These are phyloP conservation scores for Cerceris rybyensis DNA, from an alignment of 2,888 invertebrate genomes.

Conservation along the genomic window DNA sequence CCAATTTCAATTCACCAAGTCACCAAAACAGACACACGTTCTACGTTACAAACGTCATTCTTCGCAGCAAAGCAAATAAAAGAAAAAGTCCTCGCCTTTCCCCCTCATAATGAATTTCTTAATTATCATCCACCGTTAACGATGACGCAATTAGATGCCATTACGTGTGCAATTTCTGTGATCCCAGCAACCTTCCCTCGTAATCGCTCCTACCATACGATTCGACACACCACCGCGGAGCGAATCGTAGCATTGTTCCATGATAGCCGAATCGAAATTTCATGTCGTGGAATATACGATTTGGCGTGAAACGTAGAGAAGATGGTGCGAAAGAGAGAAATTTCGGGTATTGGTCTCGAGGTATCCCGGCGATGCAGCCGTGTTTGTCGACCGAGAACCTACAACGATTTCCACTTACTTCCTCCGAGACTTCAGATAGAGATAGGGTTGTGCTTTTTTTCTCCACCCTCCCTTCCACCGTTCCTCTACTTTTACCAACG, in stretches of 20 bases:
- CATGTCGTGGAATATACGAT: constrained; percentile 53
- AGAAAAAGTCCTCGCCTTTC: no score
- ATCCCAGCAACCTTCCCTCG: no score
- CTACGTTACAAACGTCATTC: no score
- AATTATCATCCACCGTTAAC: no score
- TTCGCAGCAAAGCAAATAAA: no score
- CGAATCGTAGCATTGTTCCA: constrained; percentile 10
- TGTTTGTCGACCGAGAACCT: constrained; percentile 67
- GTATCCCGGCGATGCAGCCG: constrained; percentile 45
- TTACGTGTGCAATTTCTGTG: no score
- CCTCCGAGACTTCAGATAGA: constrained; percentile 59
- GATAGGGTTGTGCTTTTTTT: constrained; percentile 41
- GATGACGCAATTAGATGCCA: no score
- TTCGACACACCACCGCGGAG: neutral
- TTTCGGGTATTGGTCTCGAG: constrained; percentile 47
- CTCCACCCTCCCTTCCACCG: constrained; percentile 11
- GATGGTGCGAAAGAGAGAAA: constrained; percentile 29
- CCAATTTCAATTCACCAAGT: no score
- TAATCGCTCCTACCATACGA: neutral
- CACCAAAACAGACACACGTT: no score
- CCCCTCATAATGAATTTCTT: no score
- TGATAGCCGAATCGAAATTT: constrained; percentile 48
- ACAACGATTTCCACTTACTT: constrained; percentile 77
- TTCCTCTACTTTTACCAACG: constrained; percentile 27
- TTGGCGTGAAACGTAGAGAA: constrained; percentile 35